These are phyloP conservation scores for Xenus cinereus DNA, from an alignment of 2,113 vertebrate species.

Conservation along the genomic window DNA sequence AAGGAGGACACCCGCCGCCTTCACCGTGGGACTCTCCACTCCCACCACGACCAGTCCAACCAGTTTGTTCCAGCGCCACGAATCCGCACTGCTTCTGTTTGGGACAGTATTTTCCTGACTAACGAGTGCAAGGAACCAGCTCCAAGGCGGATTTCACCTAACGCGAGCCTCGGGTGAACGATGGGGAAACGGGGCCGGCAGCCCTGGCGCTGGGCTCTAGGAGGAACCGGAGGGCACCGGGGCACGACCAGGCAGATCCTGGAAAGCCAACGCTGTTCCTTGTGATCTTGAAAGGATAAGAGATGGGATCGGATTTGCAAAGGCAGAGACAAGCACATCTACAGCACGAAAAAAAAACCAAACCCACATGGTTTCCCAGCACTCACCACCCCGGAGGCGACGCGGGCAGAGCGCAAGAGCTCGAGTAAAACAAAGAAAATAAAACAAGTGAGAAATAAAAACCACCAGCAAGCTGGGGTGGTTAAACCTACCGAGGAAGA, in stretches of 20 bases:
- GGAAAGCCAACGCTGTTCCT: background rate
- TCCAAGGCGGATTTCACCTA: background rate
- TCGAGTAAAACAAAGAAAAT: background rate
- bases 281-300: background rate
- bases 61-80: accelerated
- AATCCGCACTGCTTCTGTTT: background rate
- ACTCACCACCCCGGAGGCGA: accelerated
- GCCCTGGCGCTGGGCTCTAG: background rate
- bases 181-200: accelerated
- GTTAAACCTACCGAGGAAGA: background rate
- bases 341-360: background rate
- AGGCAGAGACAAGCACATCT: background rate
- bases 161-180: background rate
- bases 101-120: background rate
- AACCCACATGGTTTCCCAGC: background rate
- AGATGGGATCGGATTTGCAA: background rate
- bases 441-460: background rate
- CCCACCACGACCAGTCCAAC: background rate
- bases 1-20: accelerated
- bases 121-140: background rate
- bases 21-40: background rate
- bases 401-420: background rate
- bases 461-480: background rate
- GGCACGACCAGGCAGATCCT: background rate
- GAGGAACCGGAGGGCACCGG: background rate